These are phyloP conservation scores for Sula dactylatra DNA, from an alignment of 2,113 vertebrate genomes.

Conservation along the genomic window DNA sequence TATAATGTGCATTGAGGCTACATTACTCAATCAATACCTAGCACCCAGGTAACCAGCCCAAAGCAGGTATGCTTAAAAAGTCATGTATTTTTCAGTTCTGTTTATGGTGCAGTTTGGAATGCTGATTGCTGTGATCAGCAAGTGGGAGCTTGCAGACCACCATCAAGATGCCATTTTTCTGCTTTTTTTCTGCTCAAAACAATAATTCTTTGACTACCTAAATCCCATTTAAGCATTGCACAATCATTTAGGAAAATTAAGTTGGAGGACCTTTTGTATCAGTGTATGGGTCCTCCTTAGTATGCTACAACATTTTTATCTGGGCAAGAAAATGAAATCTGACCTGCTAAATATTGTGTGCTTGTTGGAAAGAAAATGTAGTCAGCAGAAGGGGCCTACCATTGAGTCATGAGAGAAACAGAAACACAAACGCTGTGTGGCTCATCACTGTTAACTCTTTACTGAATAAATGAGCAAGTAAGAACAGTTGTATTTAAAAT, in stretches of 20 bases:
- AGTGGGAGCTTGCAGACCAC: not conserved
- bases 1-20: not conserved
- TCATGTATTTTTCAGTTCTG: not conserved
- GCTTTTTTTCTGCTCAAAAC: not conserved
- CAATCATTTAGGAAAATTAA: not conserved
- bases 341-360: not conserved
- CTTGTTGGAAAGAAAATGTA: not conserved
- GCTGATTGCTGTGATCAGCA: not conserved
- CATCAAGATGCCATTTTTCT: not conserved
- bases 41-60: not conserved
- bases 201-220: not conserved
- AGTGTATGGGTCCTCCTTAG: not conserved
- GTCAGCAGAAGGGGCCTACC: not conserved
- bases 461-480: not conserved
- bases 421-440: not conserved
- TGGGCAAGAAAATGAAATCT: not conserved
- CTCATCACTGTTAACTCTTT: not conserved
- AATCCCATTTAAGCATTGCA: not conserved
- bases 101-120: not conserved
- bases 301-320: not conserved
- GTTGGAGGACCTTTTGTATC: not conserved
- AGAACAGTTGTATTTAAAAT: not conserved
- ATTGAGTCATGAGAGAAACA: not conserved
- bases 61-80: not conserved
- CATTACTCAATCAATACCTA: not conserved